Evolutionary conservation across 2,113 vertebrate genomes (phyloP), one percentile per base, ranked within the genome.

Genomic region (Eurystomus gularis): DNA sequence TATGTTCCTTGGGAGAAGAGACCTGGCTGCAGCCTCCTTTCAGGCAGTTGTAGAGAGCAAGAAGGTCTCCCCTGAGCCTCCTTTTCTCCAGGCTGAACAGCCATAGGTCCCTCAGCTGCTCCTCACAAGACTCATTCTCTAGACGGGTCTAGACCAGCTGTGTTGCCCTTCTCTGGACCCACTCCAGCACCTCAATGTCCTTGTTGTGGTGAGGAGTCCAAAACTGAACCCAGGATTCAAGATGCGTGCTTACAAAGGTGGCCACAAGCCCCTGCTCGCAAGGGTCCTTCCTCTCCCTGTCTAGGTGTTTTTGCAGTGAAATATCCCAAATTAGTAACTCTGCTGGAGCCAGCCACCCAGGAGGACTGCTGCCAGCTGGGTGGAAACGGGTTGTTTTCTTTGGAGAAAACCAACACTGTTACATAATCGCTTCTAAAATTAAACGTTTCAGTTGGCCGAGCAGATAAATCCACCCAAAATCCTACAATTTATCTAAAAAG

Each of bases 371-470:
- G 65, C 62, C 68, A 80, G 62, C 52, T 40, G 15, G 17, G 15
- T 69, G 48, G 42, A n/a, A 80, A 37, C 2, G 3, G 19, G 23
- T 48, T 44, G 12, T 29, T 77, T 26, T 15, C 19, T 28, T 18
- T 29, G 86, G 58, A 52, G 19, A 54, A 29, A 1, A 16, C 35
- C 54, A 52, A 42, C 5, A 6, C 46, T 42, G 40, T 48, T 88
- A 52, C 48, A 33, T 83, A 89, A 93, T 57, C 10, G 2, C 52
- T 89, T 71, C 88, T 95, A 91, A 89, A 95, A 93, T 91, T 93
- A 91, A 91, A 72, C 21, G 39, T 76, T 86, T 76, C 7, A 0
- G 17, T 40, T 73, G 33, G 48, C 62, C 14, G 6, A 39, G 62
- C 28, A 64, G 86, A 76, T 65, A 88, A 91, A 88, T 86, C 87